Base-by-base conservation (phyloP, 2,888 invertebrate genomes). In the Exocentrus adspersus region DNA sequence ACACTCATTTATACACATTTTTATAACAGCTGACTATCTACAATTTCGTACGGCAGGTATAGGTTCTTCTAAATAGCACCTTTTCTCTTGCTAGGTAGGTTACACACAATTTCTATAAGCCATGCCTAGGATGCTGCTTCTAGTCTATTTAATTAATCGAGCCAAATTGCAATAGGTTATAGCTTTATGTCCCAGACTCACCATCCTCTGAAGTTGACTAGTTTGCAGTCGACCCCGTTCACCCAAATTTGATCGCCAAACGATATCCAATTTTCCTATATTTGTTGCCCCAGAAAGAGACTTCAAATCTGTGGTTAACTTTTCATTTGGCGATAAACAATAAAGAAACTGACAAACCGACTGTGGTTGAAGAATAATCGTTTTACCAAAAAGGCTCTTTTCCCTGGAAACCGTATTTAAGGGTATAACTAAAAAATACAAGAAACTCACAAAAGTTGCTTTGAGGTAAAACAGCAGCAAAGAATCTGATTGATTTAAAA, bases 211-310 rank as follows among this genome's bases (percentile, higher is more conserved):
- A 62, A 98, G 83, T 78, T 95, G 95, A 83, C 97, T 96, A 12
- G 98, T 98, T 85, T 98, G 98, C 64, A 98, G 84, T 68, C 97
- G 87, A n/a, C 98, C 98, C 74, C 93, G 90, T 84, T 98, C 98
- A 16, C 98, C 98, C 77, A 98, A 88, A 83, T 95, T 94, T 24
- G 97, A 97, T 73, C 97, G 88, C 99, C 99, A 99, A 7, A 97
- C 93, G 79, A 99, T 98, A 83, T 99, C 98, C 58, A 99, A 85
- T 84, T 98, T 98, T 1, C 98, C 98, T 75, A 98, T 93, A 79
- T 92, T 93, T 56, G 93, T 94, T 9, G 93, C 91, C 65, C 91
- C 90, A 72, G 92, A 90, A 68, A 96, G 85, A 61, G 92, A 85
- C 77, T 92, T 92, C 12, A 91, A 88, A 83, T 95, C 93, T 58